Conservation (phyloP, 2,113 vertebrate genomes). For the Sinocyclocheilus grahami region DNA sequence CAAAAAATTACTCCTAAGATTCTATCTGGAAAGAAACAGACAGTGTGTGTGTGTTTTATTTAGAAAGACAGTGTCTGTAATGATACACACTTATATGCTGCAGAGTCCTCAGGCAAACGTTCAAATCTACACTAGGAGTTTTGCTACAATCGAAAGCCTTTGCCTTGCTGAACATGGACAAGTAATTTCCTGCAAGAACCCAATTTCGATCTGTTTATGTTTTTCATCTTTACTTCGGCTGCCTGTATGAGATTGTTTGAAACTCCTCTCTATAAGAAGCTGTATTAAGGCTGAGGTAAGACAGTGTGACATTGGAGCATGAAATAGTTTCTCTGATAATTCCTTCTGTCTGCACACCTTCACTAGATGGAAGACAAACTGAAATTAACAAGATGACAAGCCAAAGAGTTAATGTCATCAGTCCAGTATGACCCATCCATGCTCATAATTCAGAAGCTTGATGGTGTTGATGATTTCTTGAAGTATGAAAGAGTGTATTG, state of each 20-base stretch:
- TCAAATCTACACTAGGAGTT: constrained; percentile 51
- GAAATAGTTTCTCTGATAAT: constrained; percentile 70
- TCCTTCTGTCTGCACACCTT: constrained; percentile 60
- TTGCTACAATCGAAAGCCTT: constrained; percentile 48
- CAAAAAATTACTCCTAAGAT: background rate
- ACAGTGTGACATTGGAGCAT: constrained; percentile 63
- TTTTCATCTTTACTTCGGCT: constrained; percentile 44
- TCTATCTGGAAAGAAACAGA: background rate
- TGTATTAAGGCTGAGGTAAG: constrained; percentile 57
- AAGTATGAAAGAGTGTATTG: background rate
- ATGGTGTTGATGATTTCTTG: background rate
- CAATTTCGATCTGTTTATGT: constrained; percentile 60
- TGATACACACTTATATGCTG: constrained; percentile 43
- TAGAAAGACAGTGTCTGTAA: constrained; percentile 30
- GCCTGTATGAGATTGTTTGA: constrained; percentile 59
- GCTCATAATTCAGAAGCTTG: background rate
- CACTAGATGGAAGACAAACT: constrained; percentile 67
- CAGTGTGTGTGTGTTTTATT: constrained; percentile 1
- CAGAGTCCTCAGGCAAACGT: constrained; percentile 49
- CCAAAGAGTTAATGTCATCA: constrained; percentile 42
- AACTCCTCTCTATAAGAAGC: constrained; percentile 56
- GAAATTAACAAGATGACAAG: constrained; percentile 73
- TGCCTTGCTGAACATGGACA: constrained; percentile 57
- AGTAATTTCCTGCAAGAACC: constrained; percentile 63
- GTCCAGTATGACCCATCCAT: background rate